Evolutionary conservation across 2,113 vertebrate species (phyloP).

Genomic region (Gracilinanus agilis): DNA sequence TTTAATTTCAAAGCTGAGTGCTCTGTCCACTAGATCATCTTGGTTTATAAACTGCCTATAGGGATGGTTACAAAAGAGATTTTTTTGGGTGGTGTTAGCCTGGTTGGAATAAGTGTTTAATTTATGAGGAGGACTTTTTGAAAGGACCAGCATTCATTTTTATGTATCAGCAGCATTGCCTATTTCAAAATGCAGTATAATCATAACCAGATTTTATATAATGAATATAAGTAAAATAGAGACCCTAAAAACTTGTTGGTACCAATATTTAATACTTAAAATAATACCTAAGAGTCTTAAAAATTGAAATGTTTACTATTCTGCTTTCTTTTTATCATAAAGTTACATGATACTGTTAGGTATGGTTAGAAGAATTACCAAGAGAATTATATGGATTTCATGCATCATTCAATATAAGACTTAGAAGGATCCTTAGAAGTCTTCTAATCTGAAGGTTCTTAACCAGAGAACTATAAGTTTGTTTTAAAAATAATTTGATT

Average conservation of each 20-base stretch:
- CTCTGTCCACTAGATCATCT: neutral
- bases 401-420: neutral
- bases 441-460: neutral
- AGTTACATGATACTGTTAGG: neutral
- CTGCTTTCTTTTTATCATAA: conserved; percentile 16
- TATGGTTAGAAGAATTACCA: no score
- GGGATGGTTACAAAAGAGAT: conserved; percentile 25
- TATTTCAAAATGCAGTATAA: neutral
- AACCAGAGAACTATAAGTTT: neutral
- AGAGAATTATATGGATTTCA: neutral
- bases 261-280: neutral
- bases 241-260: neutral
- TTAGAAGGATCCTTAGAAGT: neutral
- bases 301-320: neutral
- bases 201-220: neutral
- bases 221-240: neutral
- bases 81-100: neutral
- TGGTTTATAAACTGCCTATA: conserved; percentile 14
- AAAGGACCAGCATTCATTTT: neutral
- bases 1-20: neutral
- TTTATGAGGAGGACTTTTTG: neutral
- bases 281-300: neutral
- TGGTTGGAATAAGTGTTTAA: neutral
- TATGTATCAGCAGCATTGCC: neutral
- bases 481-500: neutral